These are phyloP conservation scores for Aegithalos caudatus DNA, from an alignment of 2,113 vertebrate genomes.

Conservation along the genomic window DNA sequence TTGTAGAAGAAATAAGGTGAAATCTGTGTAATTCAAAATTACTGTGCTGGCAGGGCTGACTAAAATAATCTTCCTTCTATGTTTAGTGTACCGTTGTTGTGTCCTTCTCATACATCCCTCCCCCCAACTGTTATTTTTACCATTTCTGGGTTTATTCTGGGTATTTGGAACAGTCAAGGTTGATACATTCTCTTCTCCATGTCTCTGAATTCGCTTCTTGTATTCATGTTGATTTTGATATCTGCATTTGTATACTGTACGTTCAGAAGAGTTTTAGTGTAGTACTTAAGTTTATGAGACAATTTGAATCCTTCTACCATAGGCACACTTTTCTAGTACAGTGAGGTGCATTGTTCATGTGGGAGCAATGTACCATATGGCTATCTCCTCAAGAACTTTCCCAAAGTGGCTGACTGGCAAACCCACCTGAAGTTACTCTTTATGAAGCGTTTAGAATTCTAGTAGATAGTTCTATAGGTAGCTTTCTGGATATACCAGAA, in stretches of 20 bases:
- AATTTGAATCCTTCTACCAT: not conserved
- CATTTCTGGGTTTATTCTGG: not conserved
- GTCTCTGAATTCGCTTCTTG: not conserved
- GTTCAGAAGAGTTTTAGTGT: not conserved
- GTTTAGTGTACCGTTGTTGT: not conserved
- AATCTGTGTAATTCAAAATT: not conserved
- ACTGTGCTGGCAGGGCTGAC: not conserved
- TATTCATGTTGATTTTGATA: not conserved
- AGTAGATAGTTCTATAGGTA: not conserved
- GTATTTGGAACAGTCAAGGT: not conserved
- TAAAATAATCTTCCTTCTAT: not conserved
- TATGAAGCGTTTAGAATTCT: not conserved
- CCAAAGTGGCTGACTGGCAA: fast-evolving
- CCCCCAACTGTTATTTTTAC: fast-evolving
- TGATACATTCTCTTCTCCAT: not conserved
- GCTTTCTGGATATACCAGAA: not conserved
- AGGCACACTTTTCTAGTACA: not conserved
- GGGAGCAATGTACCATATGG: not conserved
- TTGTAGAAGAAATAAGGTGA: not conserved
- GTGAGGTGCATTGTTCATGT: not conserved
- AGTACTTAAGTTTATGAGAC: not conserved
- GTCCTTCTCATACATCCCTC: not conserved
- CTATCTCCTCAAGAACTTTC: not conserved
- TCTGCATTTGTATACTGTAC: not conserved
- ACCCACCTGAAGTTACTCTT: not conserved